Percentiles rank a stretch among this genome's conserved stretches.
Evolutionary conservation across 2,888 invertebrate species (phyloP).

Genomic region (Lathronympha strigana): DNA sequence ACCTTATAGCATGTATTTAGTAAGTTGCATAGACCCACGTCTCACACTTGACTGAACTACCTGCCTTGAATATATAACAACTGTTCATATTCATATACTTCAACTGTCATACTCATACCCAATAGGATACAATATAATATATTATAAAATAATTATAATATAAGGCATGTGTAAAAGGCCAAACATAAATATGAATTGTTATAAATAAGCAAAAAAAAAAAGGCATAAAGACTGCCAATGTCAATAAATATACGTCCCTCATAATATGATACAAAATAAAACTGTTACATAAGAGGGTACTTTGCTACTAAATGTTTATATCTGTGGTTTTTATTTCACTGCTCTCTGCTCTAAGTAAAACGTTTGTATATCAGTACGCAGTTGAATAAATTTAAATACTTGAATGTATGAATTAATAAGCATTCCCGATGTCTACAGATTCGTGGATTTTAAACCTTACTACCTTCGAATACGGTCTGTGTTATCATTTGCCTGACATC

Average conservation of each 20-base stretch:
- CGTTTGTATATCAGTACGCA: background rate
- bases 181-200: background rate
- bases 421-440: background rate
- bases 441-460: background rate
- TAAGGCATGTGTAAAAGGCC: background rate
- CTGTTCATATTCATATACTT: background rate
- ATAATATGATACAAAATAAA: background rate
- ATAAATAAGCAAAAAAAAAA: background rate
- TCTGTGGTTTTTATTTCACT: background rate
- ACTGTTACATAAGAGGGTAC: no score
- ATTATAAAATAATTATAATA: background rate
- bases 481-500: no score
- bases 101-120: conserved; percentile 1
- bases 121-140: conserved; percentile 11
- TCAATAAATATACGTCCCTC: background rate
- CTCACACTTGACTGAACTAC: no score
- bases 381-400: conserved; percentile 7
- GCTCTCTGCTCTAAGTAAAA: background rate
- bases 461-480: background rate
- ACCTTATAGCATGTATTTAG: no score
- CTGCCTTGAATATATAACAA: background rate
- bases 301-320: no score
- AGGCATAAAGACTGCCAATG: background rate
- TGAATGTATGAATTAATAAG: conserved; percentile 4
- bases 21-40: no score